Percentiles rank a stretch among this genome's conserved stretches.
phyloP scores from a whole-genome alignment of 2,888 invertebrate genomes.

The Eupithecia subumbrata region DNA sequence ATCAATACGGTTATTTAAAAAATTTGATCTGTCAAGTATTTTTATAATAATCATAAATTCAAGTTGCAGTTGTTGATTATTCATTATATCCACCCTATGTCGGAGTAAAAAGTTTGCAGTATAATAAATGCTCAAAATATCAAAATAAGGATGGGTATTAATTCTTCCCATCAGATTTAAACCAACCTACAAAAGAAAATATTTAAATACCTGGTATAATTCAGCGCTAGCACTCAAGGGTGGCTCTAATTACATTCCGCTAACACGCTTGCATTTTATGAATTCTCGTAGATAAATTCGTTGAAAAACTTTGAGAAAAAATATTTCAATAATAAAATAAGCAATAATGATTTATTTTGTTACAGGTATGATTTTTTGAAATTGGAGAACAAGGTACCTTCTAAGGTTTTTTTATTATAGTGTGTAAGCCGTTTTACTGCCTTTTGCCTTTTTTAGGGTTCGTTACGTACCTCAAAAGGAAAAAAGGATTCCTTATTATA shows the following conservation, averaged over 20 bases:
- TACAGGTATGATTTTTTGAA: conserved; percentile 18
- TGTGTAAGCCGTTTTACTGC: too few species aligned
- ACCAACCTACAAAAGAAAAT: conserved; percentile 42
- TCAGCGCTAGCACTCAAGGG: conserved; percentile 47
- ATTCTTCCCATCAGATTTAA: conserved; percentile 25
- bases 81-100: background rate
- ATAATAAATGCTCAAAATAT: background rate
- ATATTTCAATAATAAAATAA: too few species aligned
- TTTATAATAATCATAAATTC: background rate
- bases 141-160: background rate
- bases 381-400: background rate
- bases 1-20: too few species aligned
- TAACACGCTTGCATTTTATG: conserved; percentile 56
- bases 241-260: conserved; percentile 67
- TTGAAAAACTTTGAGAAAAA: background rate
- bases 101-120: background rate
- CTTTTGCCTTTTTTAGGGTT: too few species aligned
- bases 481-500: too few species aligned
- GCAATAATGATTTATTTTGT: conserved; percentile 9
- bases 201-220: conserved; percentile 51
- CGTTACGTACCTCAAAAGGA: too few species aligned
- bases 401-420: too few species aligned
- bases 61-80: background rate
- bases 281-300: conserved; percentile 46
- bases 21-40: background rate